Percentiles rank a stretch among this genome's conserved stretches.
phyloP scores from a whole-genome alignment of 1,140 invertebrate species.

The Drosophila rufa region DNA sequence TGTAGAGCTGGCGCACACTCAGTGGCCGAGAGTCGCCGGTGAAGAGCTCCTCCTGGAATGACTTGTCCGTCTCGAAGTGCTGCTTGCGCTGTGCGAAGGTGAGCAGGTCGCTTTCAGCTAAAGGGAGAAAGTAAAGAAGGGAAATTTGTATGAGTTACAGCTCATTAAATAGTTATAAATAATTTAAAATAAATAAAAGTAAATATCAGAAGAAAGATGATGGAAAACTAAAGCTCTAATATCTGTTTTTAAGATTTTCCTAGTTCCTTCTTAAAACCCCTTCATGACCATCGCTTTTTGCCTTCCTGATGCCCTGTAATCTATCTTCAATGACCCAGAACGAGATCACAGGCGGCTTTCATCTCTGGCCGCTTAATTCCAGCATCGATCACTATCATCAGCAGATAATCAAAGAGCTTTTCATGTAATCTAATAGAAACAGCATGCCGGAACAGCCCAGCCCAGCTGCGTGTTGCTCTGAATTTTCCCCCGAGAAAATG shows the following conservation, averaged over 20 bases:
- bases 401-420: conserved; percentile 56
- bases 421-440: conserved; percentile 59
- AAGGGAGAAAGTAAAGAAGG: conserved; percentile 83
- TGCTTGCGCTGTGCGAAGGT: conserved; percentile 91
- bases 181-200: neutral
- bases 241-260: neutral
- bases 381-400: conserved; percentile 41
- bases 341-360: conserved; percentile 39
- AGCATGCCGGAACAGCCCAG: conserved; percentile 27
- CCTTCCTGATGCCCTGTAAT: neutral
- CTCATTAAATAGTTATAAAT: neutral
- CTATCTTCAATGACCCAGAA: conserved; percentile 11
- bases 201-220: neutral
- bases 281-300: neutral
- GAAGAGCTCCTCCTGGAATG: conserved; percentile 89
- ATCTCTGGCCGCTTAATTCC: conserved; percentile 19
- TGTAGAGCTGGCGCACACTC: conserved; percentile 89
- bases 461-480: conserved; percentile 30
- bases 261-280: neutral
- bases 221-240: neutral
- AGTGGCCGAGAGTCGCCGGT: conserved; percentile 87
- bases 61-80: conserved; percentile 89
- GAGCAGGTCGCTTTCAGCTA: conserved; percentile 94
- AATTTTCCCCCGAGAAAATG: conserved; percentile 24
- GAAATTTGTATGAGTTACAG: neutral